These are phyloP conservation scores for Istiophorus platypterus DNA, from an alignment of 2,113 vertebrate species.

Conservation along the genomic window DNA sequence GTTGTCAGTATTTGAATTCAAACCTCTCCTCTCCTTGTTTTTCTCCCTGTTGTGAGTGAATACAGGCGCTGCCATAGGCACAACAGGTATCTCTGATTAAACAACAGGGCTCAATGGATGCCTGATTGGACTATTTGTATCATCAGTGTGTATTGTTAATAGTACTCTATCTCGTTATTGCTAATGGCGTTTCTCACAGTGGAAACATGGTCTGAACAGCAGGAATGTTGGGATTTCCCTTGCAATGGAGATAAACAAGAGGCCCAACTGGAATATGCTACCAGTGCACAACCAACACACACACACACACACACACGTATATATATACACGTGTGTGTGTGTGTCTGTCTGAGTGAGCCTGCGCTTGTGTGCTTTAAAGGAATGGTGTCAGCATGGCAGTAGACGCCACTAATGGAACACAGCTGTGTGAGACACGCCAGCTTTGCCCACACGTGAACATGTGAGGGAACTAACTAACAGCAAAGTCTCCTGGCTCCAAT, in stretches of 20 bases:
- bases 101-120: not conserved
- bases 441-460: conserved; percentile 73
- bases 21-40: conserved; percentile 26
- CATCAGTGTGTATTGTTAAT: not conserved
- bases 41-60: not conserved
- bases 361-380: conserved; percentile 35
- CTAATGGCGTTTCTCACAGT: conserved; percentile 40
- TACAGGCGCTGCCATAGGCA: not conserved
- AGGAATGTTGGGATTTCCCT: conserved; percentile 52
- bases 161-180: not conserved
- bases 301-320: no score
- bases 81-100: not conserved
- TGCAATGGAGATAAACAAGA: conserved; percentile 53
- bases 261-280: conserved; percentile 51
- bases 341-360: not conserved
- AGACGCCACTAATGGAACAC: conserved; percentile 80
- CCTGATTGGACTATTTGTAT: conserved; percentile 30
- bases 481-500: conserved; percentile 69
- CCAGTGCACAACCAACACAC: conserved; percentile 35
- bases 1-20: conserved; percentile 49
- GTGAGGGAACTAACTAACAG: conserved; percentile 55
- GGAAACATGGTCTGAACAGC: conserved; percentile 26
- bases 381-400: conserved; percentile 64
- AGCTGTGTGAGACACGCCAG: conserved; percentile 77
- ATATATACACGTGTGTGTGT: conserved; percentile 9